Percentiles rank a stretch among this genome's conserved stretches.
Evolutionary conservation across 2,888 invertebrate genomes (phyloP).

Genomic region (Margaritifera margaritifera): DNA sequence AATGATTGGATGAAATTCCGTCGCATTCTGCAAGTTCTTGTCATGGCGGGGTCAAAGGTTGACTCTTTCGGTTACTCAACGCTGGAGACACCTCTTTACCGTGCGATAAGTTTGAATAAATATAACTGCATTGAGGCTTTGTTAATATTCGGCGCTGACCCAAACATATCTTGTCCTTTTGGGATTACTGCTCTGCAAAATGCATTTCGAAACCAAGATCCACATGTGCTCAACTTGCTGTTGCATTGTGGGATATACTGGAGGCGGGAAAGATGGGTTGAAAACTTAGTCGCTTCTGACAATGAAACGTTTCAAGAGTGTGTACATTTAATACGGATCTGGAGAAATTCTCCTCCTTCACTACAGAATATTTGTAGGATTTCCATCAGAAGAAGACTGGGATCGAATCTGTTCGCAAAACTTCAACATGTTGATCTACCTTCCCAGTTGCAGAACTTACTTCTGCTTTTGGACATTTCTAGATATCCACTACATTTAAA

Average conservation of each 20-base stretch:
- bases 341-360: too few species aligned
- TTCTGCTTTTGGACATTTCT: too few species aligned
- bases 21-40: conserved; percentile 29
- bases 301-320: too few species aligned
- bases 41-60: conserved; percentile 35
- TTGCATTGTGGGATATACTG: conserved; percentile 42
- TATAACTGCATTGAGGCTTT: conserved; percentile 36
- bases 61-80: conserved; percentile 39
- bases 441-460: too few species aligned
- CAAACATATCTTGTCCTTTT: conserved; percentile 50
- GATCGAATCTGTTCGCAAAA: too few species aligned
- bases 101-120: conserved; percentile 42
- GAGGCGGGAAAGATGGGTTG: conserved; percentile 42
- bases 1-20: conserved; percentile 24
- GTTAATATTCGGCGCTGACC: conserved; percentile 47
- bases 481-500: too few species aligned
- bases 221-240: conserved; percentile 24
- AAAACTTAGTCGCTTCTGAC: not conserved
- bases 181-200: conserved; percentile 47
- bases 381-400: too few species aligned
- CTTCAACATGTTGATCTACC: too few species aligned
- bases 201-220: conserved; percentile 27
- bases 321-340: too few species aligned
- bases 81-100: conserved; percentile 48
- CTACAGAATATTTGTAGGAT: too few species aligned